Conservation (phyloP, 2,797 vertebrate genomes). For the Hapalemur alaotrensis region DNA sequence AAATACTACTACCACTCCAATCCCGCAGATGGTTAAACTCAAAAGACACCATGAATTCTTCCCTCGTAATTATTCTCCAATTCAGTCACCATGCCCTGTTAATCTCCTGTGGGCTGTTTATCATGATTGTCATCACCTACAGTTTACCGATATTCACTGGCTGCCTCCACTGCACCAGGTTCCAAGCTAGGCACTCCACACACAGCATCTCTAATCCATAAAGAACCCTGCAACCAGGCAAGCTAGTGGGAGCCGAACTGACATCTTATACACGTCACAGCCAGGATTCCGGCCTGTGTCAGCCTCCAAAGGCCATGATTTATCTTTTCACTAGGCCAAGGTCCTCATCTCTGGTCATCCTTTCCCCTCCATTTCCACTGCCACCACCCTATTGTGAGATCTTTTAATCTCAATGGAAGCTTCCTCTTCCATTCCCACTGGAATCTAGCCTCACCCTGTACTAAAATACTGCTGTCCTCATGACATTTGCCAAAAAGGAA, state of each 20-base stretch:
- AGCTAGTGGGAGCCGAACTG: neutral
- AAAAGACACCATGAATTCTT: neutral
- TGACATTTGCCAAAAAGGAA: neutral
- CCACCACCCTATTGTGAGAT: neutral
- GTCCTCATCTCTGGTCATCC: neutral
- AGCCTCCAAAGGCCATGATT: neutral
- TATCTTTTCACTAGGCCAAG: neutral
- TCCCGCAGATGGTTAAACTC: neutral
- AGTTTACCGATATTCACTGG: neutral
- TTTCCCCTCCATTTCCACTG: neutral
- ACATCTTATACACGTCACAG: neutral
- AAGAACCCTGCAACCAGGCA: neutral
- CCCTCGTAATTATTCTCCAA: neutral
- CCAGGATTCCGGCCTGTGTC: neutral
- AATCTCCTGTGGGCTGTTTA: neutral
- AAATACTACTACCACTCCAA: neutral
- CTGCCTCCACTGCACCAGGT: neutral
- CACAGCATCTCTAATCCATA: neutral
- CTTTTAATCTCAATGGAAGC: neutral
- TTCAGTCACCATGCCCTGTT: neutral
- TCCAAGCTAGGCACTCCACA: neutral
- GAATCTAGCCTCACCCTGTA: neutral
- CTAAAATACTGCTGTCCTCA: slow-evolving; percentile 5
- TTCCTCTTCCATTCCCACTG: slow-evolving; percentile 2
- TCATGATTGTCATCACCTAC: neutral